phyloP scores from a whole-genome alignment of 2,797 vertebrate species.

The Sebastes steindachneri region DNA sequence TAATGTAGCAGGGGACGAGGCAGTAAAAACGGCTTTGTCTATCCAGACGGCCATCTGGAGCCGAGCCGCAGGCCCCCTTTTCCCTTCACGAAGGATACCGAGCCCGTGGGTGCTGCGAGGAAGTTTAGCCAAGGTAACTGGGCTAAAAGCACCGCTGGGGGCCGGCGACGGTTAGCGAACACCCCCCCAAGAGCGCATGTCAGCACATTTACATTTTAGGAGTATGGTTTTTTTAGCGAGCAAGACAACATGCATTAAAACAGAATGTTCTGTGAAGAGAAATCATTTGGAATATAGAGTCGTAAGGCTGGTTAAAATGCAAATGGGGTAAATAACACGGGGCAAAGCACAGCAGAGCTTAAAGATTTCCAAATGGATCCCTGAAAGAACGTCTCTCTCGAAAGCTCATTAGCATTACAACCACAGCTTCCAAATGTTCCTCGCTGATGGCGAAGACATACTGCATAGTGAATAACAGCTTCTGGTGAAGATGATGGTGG shows the following conservation, averaged over 20 bases:
- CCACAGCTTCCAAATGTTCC: slow-evolving; percentile 37
- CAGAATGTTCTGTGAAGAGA: slow-evolving; percentile 24
- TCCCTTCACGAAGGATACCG: slow-evolving; percentile 5
- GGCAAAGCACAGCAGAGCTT: slow-evolving; percentile 16
- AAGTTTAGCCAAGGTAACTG: slow-evolving; percentile 42
- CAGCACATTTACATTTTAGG: slow-evolving; percentile 37
- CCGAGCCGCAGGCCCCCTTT: slow-evolving; percentile 32
- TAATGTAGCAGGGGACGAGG: slow-evolving; percentile 59
- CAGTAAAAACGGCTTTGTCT: slow-evolving; percentile 64
- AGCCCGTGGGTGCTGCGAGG: slow-evolving; percentile 36
- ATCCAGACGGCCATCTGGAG: slow-evolving; percentile 68
- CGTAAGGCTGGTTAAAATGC: slow-evolving; percentile 41
- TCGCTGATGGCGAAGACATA: slow-evolving; percentile 43
- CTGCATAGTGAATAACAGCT: slow-evolving; percentile 30
- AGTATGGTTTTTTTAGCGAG: slow-evolving; percentile 3
- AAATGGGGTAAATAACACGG: slow-evolving; percentile 46
- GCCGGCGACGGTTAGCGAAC: not conserved
- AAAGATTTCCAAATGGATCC: slow-evolving; percentile 55
- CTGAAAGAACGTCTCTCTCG: slow-evolving; percentile 40
- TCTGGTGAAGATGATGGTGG: slow-evolving; percentile 42
- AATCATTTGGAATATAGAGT: slow-evolving; percentile 36
- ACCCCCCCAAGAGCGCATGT: not conserved
- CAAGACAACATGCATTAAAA: slow-evolving; percentile 22
- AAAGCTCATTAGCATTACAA: slow-evolving; percentile 54
- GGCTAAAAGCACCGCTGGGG: slow-evolving; percentile 38